Conservation (phyloP, 2,888 invertebrate genomes). For the Schrankia costaestrigalis region DNA sequence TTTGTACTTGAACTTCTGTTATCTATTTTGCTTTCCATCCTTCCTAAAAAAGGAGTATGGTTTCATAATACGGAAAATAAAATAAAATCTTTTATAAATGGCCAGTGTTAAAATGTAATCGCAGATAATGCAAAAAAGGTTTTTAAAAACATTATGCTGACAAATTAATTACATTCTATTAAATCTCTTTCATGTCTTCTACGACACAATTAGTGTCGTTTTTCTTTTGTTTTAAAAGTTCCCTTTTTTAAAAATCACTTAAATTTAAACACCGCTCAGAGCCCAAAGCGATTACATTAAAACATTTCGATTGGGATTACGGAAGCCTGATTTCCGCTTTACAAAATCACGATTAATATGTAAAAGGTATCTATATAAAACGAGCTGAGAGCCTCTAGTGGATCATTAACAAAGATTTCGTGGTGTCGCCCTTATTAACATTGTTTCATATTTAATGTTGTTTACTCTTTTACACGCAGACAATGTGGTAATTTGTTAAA, state of each 20-base stretch:
- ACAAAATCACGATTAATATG: conserved; percentile 42
- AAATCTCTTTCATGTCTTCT: conserved; percentile 6
- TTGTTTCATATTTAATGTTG: conserved; percentile 49
- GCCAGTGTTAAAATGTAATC: too few relatives aligned
- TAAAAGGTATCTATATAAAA: conserved; percentile 38
- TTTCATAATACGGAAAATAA: too few relatives aligned
- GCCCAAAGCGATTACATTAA: conserved; percentile 32
- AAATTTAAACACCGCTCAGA: conserved; percentile 13
- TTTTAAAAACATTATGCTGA: background rate
- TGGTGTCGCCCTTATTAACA: conserved; percentile 32
- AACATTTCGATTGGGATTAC: conserved; percentile 44
- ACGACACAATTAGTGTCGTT: conserved; percentile 6
- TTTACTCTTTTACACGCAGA: conserved; percentile 51
- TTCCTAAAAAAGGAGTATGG: too few relatives aligned
- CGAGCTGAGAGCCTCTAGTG: conserved; percentile 30
- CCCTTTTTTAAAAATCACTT: conserved; percentile 25
- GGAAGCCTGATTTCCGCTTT: conserved; percentile 39
- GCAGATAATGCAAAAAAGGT: background rate
- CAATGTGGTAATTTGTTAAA: conserved; percentile 66
- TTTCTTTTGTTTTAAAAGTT: conserved; percentile 16
- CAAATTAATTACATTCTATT: conserved; percentile 3
- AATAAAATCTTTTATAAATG: too few relatives aligned
- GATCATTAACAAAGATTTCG: conserved; percentile 45
- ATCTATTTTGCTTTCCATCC: too few relatives aligned
- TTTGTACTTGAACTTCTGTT: too few relatives aligned